Conservation (phyloP, 2,797 vertebrate genomes). For the Agapornis canus region DNA sequence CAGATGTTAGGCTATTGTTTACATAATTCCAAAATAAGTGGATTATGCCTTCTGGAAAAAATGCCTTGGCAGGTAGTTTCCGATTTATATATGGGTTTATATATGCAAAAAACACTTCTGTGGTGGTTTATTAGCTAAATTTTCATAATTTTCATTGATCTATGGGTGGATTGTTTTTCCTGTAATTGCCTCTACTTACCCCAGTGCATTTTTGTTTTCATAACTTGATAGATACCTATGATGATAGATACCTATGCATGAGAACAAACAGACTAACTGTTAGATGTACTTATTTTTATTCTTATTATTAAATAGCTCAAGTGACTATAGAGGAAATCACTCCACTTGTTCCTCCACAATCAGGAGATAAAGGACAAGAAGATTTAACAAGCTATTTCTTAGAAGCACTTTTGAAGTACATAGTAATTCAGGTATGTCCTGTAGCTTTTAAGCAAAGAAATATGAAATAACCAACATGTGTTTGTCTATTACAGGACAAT, state of each 20-base stretch:
- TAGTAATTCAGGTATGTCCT: constrained; percentile 97
- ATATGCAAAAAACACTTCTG: neutral
- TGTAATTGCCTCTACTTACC: neutral
- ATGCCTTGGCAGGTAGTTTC: neutral
- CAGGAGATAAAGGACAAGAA: constrained; percentile 98
- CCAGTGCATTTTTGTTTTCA: neutral
- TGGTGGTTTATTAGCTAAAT: neutral
- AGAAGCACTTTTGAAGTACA: constrained; percentile 98
- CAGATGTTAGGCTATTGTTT: neutral
- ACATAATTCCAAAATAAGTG: neutral
- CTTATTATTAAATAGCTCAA: constrained; percentile 82
- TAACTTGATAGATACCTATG: neutral
- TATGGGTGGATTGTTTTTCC: neutral
- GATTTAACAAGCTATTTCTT: constrained; percentile 97
- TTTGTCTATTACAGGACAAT: neutral
- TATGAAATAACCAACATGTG: neutral
- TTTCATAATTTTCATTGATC: neutral
- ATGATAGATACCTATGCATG: neutral
- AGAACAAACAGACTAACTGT: neutral
- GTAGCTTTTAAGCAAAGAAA: neutral
- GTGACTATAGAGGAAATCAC: constrained; percentile 97
- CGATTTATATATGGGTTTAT: neutral
- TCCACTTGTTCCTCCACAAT: constrained; percentile 95
- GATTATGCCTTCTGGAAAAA: neutral
- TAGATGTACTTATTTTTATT: neutral